Base-by-base conservation (phyloP, 2,888 invertebrate species). In the Rhabditophanes sp. region DNA sequence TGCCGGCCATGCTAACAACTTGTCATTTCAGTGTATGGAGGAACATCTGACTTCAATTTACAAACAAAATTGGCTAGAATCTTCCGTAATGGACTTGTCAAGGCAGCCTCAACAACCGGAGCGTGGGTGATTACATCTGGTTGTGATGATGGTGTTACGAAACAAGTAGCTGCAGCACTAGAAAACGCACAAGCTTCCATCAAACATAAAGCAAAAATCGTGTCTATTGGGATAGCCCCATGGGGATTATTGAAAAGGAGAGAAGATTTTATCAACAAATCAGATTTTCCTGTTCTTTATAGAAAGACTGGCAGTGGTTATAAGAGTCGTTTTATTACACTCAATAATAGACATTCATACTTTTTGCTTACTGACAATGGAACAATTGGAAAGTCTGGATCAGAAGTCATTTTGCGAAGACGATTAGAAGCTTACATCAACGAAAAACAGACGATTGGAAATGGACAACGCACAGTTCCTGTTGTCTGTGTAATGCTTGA, bases 21-120 rank as follows among this genome's bases (percentile, higher is more conserved):
- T n/a, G n/a, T n/a, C n/a, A 90, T 96, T 66, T 87, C 90, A 16
- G 82, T 96, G 41, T 88, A 90, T 65, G 93, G 93, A 26, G 93
- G 93, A 43, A 83, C 88, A 58, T 80, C 85, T 25, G 93, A 96
- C 74, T 41, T 26, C 33, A 56, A 55, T 64, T 75, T 96, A 29
- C 87, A 87, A 67, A 80, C 87, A 2, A 83, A 87, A 62, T 73
- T 96, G 41, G 87, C 87, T 67, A 82, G 87, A 65, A 82, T 88
- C 35, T 76, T 96, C 39, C 75, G 87, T 38, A 84, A 85, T 67
- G 96, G 93, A 14, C 73, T 96, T 33, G 72, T 93, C 30, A 88
- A 87, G 67, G 90, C 90, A 17, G 93, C 93, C 7, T 83, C 87
- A 68, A 88, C 90, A 0, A 90, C 93, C 0, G 88, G 87, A 7